Evolutionary conservation across 2,888 invertebrate genomes (phyloP).

Genomic region (Drosophila niveifrons): DNA sequence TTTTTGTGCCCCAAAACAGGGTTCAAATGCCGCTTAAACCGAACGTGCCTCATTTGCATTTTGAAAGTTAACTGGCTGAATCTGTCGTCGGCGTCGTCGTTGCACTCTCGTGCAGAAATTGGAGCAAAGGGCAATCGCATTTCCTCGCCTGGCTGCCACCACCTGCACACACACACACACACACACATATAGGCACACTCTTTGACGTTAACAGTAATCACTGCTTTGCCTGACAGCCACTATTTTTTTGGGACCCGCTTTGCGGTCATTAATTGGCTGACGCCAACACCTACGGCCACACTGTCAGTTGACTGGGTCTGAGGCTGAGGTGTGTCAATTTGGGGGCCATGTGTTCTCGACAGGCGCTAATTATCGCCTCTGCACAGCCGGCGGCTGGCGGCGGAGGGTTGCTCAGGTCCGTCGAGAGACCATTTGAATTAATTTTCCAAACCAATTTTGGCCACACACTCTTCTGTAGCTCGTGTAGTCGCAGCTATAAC

Average conservation of each 20-base stretch:
- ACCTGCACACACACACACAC: conserved; percentile 44
- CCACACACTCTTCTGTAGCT: conserved; percentile 30
- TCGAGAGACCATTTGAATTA: conserved; percentile 61
- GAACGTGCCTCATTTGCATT: conserved; percentile 77
- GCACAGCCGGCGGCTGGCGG: conserved; percentile 64
- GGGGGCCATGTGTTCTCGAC: conserved; percentile 74
- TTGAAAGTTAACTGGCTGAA: conserved; percentile 61
- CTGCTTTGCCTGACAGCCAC: conserved; percentile 44
- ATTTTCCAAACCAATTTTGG: conserved; percentile 67
- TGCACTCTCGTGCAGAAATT: conserved; percentile 65
- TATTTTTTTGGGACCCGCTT: conserved; percentile 44
- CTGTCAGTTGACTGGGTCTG: conserved; percentile 32
- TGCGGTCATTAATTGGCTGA: conserved; percentile 56
- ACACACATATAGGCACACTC: conserved; percentile 2
- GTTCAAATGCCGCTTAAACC: conserved; percentile 73
- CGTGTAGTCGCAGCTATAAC: not conserved
- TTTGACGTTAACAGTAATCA: conserved; percentile 39
- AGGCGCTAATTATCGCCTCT: conserved; percentile 78
- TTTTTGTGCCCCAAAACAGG: conserved; percentile 2
- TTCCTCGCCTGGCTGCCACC: conserved; percentile 48
- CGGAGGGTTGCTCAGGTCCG: conserved; percentile 26
- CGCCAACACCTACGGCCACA: conserved; percentile 55
- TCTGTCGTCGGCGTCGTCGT: conserved; percentile 18
- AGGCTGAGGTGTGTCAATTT: conserved; percentile 54
- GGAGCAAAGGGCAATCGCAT: conserved; percentile 76